Evolutionary conservation across 1,140 invertebrate genomes (phyloP).

Genomic region (Wasmannia auropunctata): DNA sequence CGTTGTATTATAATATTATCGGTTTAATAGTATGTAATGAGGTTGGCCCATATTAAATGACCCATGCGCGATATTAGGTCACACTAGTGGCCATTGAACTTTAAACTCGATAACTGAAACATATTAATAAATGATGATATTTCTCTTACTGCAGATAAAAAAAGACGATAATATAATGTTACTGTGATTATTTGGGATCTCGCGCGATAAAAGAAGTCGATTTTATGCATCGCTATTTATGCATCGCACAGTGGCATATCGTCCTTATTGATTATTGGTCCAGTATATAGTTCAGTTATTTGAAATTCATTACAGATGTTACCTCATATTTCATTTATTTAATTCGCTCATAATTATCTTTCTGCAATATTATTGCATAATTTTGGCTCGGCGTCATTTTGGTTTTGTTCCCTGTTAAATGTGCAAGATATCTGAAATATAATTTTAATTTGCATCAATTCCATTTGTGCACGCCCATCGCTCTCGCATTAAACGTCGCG

Average conservation of each 20-base stretch:
- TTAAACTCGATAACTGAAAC: constrained; percentile 41
- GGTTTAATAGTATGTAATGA: constrained; percentile 26
- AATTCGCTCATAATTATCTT: constrained; percentile 58
- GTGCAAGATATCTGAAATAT: constrained; percentile 52
- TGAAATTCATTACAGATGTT: constrained; percentile 55
- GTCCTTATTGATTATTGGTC: constrained; percentile 35
- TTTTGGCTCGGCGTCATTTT: constrained; percentile 26
- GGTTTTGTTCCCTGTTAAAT: constrained; percentile 56
- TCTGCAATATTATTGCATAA: constrained; percentile 55
- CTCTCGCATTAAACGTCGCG: constrained; percentile 20
- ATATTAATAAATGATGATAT: background rate
- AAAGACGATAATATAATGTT: background rate
- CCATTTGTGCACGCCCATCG: constrained; percentile 31
- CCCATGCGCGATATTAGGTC: background rate
- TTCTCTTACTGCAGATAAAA: background rate
- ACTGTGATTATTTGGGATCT: background rate
- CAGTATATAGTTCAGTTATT: constrained; percentile 44
- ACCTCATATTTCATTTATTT: constrained; percentile 53
- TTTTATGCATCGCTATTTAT: constrained; percentile 26
- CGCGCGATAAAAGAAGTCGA: background rate
- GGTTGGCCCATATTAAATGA: constrained; percentile 14
- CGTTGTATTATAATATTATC: background rate
- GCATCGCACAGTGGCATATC: background rate
- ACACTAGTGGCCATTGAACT: constrained; percentile 11
- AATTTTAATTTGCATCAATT: constrained; percentile 59